Conservation (phyloP, 2,113 vertebrate genomes). For the Cygnus atratus region DNA sequence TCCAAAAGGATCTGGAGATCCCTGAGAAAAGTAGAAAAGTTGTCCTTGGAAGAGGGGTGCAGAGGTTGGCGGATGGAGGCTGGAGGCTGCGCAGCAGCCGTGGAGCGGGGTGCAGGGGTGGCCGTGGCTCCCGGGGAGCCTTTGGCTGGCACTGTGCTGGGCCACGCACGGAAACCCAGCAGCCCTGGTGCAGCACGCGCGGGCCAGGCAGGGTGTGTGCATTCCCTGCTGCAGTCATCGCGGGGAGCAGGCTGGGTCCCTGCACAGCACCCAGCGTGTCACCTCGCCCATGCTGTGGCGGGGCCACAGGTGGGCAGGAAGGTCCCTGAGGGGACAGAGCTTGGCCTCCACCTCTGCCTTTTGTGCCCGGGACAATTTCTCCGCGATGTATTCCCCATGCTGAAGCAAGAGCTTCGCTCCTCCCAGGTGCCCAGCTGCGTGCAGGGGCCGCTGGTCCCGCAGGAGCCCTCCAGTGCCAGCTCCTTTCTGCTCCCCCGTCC, state of each 20-base stretch:
- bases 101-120: background rate
- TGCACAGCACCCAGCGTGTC: background rate
- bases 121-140: too few species aligned
- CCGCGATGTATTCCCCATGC: fast-evolving
- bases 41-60: background rate
- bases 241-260: background rate
- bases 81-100: background rate
- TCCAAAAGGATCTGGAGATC: background rate
- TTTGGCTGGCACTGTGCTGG: background rate
- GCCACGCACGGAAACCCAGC: fast-evolving
- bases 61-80: background rate
- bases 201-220: fast-evolving
- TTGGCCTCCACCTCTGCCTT: background rate
- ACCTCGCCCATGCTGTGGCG: background rate
- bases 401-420: background rate
- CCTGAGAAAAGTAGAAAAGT: background rate
- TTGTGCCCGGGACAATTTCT: fast-evolving
- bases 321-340: background rate
- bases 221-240: background rate
- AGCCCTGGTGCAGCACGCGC: background rate
- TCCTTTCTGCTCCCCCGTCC: too few species aligned
- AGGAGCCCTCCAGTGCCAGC: too few species aligned
- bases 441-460: fast-evolving
- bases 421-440: fast-evolving
- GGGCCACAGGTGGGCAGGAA: background rate